Conservation (phyloP, 2,888 invertebrate species). For the Cerastoderma edule region DNA sequence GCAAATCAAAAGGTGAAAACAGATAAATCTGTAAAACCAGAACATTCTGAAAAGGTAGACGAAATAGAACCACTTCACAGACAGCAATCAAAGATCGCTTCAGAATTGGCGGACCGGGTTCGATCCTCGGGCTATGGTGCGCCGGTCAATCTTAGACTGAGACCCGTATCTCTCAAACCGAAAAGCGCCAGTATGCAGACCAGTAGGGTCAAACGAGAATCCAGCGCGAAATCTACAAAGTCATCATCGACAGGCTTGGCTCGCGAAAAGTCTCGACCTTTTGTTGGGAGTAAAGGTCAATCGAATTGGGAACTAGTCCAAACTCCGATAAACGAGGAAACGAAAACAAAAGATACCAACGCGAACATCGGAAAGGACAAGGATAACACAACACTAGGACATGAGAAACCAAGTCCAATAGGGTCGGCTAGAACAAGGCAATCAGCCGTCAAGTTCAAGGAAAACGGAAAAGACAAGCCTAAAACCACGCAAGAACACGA, state of each 20-base stretch:
- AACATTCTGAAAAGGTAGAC: not conserved
- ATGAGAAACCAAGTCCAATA: constrained; percentile 43
- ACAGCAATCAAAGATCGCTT: constrained; percentile 34
- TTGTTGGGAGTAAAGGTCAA: constrained; percentile 17
- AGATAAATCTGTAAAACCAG: not conserved
- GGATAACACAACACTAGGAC: constrained; percentile 31
- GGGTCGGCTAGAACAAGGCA: not conserved
- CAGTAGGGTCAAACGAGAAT: constrained; percentile 33
- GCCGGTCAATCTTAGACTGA: constrained; percentile 44
- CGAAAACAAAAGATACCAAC: not conserved
- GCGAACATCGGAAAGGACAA: constrained; percentile 9
- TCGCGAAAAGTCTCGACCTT: constrained; percentile 27
- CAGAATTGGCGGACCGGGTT: constrained; percentile 37
- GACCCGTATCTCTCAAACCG: constrained; percentile 50
- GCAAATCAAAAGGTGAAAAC: not conserved
- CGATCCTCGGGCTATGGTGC: constrained; percentile 60
- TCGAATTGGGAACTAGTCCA: constrained; percentile 38
- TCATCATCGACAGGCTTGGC: constrained; percentile 17
- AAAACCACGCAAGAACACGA: too few species aligned
- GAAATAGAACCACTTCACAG: constrained; percentile 7
- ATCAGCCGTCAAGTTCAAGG: too few species aligned
- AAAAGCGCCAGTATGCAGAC: constrained; percentile 43
- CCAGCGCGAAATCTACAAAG: constrained; percentile 49
- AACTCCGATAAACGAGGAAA: constrained; percentile 5
- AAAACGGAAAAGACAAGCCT: not conserved